Evolutionary conservation across 2,888 invertebrate species (phyloP), one percentile per base, ranked within the genome.

Genomic region (Eupithecia pulchellata): DNA sequence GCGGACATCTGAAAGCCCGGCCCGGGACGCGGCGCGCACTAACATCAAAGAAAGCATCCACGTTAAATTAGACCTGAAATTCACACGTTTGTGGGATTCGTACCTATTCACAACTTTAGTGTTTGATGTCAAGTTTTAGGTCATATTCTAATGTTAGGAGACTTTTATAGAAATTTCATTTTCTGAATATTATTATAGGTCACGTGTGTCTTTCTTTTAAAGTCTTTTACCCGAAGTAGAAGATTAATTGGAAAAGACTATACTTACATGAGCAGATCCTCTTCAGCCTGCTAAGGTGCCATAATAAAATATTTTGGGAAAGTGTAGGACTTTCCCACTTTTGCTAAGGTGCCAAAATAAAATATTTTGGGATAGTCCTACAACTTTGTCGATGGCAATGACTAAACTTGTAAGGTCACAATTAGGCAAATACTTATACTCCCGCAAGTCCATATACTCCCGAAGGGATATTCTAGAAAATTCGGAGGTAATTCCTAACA

Each of bases 21-120:
- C 52, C 47, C 52, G 52, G 13, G 25, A 57, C 9, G 29, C 27
- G 2, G 17, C 4, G 17, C 14, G 57, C 27, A 29, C 5, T 29
- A 17, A 57, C 57, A 29, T 57, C 57, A 57, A 17, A 57, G 57
- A 57, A 27, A 55, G 3, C 25, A 57, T 8, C 55, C 27, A 57
- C 1, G 27, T 27, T 13, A 57, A 29, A 4, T 27, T 57, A 17
- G 2, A 57, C 55, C 14, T 57, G 29, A 29, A 6, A 57, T 29
- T 27, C 57, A 29, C 14, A 29, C 29, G 14, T 29, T 29, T 57
- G 17, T 57, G 57, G 29, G 29, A 17, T 57, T 29, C 11, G 2
- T 57, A 25, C 11, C 25, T 25, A 52, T 25, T 25, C 47, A 42
- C 42, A 25, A 20, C 13, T 20, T 52, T 52, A 25, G 20, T 47